Conservation (phyloP, 2,888 invertebrate genomes). For the Epicampocera succincta region DNA sequence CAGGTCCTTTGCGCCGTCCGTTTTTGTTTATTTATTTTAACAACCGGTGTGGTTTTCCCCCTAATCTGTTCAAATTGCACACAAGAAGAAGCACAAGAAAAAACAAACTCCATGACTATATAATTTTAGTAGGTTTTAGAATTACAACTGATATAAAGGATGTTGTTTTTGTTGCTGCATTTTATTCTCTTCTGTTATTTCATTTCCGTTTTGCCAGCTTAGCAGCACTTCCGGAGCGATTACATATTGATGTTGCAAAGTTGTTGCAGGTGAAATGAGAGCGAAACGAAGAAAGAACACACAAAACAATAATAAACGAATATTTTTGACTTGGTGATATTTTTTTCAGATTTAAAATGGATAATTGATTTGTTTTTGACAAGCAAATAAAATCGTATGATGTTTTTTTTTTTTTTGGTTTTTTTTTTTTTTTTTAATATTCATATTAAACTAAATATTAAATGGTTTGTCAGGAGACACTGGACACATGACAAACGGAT, state of each 20-base stretch:
- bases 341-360: slow-evolving; percentile 14
- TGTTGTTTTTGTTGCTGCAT: neutral
- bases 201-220: slow-evolving; percentile 61
- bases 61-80: neutral
- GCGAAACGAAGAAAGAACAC: too few species aligned
- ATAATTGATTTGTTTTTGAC: neutral
- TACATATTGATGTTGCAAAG: slow-evolving; percentile 25
- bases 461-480: neutral
- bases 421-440: too few species aligned
- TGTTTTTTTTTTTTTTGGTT: too few species aligned
- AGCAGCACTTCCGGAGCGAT: slow-evolving; percentile 59
- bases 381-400: neutral
- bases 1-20: neutral
- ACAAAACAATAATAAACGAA: neutral
- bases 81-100: neutral
- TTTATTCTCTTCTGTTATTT: slow-evolving; percentile 4
- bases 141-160: neutral
- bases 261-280: neutral
- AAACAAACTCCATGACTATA: neutral
- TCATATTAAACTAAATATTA: neutral
- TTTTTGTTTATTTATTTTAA: neutral
- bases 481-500: neutral
- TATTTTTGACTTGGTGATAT: neutral
- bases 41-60: slow-evolving; percentile 28
- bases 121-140: slow-evolving; percentile 4